A percentile compares a stretch with the other conserved stretches of the same genome.
Conservation (phyloP, 2,113 vertebrate genomes). For the Isurus oxyrinchus region DNA sequence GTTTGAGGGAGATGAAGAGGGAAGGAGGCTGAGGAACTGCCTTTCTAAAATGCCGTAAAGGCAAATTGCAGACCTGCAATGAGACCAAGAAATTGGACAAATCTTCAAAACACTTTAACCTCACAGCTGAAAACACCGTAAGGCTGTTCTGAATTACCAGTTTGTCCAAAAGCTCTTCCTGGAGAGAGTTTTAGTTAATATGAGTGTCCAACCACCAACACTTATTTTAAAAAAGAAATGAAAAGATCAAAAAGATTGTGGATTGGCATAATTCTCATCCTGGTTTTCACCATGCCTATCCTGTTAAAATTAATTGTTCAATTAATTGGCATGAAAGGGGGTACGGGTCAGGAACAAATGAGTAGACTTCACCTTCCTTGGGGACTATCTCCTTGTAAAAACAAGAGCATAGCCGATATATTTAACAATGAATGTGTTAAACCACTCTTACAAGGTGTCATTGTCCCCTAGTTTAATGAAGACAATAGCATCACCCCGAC, state of each 20-base stretch:
- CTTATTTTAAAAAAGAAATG: not conserved
- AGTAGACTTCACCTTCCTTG: not conserved
- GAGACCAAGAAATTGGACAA: not conserved
- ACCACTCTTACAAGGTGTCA: not conserved
- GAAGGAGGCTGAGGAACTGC: not conserved
- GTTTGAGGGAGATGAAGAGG: not conserved
- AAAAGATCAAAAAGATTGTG: not conserved
- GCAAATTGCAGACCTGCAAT: not conserved
- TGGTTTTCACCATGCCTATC: not conserved
- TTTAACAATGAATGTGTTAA: not conserved
- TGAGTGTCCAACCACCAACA: not conserved
- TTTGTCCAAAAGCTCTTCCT: too few relatives aligned
- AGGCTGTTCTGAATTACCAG: not conserved
- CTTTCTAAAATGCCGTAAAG: not conserved
- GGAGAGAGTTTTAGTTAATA: not conserved
- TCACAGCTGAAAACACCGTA: not conserved
- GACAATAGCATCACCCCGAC: not conserved
- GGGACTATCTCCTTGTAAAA: not conserved
- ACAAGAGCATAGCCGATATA: not conserved
- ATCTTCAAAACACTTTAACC: not conserved
- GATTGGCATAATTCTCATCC: not conserved
- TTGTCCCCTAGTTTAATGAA: not conserved
- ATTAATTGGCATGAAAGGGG: not conserved
- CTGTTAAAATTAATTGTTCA: slow-evolving; percentile 18
- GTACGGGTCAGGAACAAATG: not conserved